Evolutionary conservation across 2,888 invertebrate genomes (phyloP).

Genomic region (Phortica okadai): DNA sequence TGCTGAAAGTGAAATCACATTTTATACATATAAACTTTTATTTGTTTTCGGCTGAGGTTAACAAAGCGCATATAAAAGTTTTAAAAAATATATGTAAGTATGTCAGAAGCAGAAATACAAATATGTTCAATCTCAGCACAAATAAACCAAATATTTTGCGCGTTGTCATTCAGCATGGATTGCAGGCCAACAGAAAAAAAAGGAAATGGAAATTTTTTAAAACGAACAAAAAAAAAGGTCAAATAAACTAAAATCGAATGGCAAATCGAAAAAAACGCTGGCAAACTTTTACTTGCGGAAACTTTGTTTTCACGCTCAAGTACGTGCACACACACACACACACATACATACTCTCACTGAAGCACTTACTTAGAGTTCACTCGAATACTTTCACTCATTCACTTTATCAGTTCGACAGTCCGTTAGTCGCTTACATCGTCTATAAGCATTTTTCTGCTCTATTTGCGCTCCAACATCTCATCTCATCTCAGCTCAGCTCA

Average conservation of each 20-base stretch:
- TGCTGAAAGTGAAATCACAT: conserved; percentile 2
- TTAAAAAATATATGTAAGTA: background rate
- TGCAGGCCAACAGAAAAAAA: background rate
- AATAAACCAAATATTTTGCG: background rate
- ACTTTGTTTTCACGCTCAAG: background rate
- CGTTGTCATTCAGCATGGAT: background rate
- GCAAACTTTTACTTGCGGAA: conserved; percentile 11
- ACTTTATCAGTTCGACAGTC: background rate
- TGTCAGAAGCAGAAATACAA: background rate
- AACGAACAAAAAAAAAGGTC: no score
- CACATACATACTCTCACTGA: background rate
- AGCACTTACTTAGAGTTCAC: background rate
- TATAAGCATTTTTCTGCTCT: conserved; percentile 63
- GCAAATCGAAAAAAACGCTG: background rate
- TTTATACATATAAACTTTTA: background rate
- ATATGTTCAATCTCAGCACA: background rate
- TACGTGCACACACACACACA: background rate
- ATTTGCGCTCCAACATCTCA: conserved; percentile 57
- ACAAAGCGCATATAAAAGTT: no score
- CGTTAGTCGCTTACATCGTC: background rate
- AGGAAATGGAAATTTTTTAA: background rate
- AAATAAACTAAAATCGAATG: no score
- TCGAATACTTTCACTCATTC: background rate
- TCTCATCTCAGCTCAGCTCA: conserved; percentile 44
- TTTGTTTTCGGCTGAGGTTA: background rate